These are phyloP conservation scores for Rhinoderma darwinii DNA, from an alignment of 2,113 vertebrate genomes.

Conservation along the genomic window DNA sequence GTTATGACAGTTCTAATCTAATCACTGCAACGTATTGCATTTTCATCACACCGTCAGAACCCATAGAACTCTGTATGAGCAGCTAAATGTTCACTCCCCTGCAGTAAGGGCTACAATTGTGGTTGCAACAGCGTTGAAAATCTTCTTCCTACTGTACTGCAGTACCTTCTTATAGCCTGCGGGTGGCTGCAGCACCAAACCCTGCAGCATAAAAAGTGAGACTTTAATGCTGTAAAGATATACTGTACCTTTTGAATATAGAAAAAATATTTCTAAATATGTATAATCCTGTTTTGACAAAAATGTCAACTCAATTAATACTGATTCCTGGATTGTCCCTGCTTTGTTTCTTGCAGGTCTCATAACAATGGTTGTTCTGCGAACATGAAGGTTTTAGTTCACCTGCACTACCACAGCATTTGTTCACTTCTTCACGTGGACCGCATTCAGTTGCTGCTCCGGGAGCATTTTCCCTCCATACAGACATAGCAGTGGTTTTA, in stretches of 20 bases:
- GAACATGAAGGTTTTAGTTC: conserved; percentile 74
- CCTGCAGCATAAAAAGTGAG: too few species aligned
- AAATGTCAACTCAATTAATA: not conserved
- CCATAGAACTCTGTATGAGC: too few species aligned
- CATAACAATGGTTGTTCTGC: conserved; percentile 97
- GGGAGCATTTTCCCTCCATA: conserved; percentile 69
- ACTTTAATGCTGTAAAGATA: too few species aligned
- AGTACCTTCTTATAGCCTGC: not conserved
- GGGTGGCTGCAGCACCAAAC: not conserved
- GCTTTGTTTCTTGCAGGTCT: conserved; percentile 83
- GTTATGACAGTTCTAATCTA: too few species aligned
- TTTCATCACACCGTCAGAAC: too few species aligned
- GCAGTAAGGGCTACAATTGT: too few species aligned
- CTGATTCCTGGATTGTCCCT: conserved; percentile 42
- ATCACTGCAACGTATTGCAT: too few species aligned
- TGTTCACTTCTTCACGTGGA: conserved; percentile 76
- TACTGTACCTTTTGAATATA: too few species aligned
- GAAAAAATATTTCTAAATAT: too few species aligned
- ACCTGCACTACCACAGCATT: conserved; percentile 67
- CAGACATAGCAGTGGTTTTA: conserved; percentile 71
- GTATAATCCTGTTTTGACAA: not conserved
- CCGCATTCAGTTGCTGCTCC: conserved; percentile 74
- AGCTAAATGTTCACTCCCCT: too few species aligned
- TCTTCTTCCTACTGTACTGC: not conserved
- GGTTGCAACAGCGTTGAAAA: too few species aligned